phyloP scores from a whole-genome alignment of 2,113 vertebrate genomes.

The Paratilapia polleni region DNA sequence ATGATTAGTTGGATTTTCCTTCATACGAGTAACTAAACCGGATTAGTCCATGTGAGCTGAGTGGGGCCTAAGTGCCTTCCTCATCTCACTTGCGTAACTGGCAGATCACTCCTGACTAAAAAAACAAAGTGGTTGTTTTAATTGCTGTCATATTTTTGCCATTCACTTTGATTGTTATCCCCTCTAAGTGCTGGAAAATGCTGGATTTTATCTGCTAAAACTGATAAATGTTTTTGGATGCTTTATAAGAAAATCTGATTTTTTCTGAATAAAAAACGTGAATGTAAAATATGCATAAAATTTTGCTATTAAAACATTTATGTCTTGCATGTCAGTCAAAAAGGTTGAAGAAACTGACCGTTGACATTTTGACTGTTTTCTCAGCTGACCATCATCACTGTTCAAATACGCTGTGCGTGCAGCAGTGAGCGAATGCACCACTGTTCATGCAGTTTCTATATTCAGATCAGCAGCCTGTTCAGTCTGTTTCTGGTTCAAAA shows the following conservation, averaged over 20 bases:
- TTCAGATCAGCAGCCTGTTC: not conserved
- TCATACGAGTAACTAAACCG: slow-evolving; percentile 50
- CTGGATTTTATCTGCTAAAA: not conserved
- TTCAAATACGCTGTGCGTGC: not conserved
- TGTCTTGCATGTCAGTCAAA: not conserved
- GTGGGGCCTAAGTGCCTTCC: slow-evolving; percentile 23
- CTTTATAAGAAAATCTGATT: not conserved
- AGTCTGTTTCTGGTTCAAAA: not conserved
- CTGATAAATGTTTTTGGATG: too few species aligned
- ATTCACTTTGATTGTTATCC: not conserved
- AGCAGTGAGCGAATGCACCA: not conserved
- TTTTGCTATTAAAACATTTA: not conserved
- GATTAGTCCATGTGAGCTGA: slow-evolving; percentile 60
- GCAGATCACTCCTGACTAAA: not conserved
- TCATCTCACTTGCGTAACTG: not conserved
- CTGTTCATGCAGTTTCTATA: not conserved
- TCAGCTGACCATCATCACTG: not conserved
- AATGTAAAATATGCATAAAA: not conserved
- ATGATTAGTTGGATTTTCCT: slow-evolving; percentile 61
- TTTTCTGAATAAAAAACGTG: not conserved
- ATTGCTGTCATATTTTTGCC: not conserved
- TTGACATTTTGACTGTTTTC: not conserved
- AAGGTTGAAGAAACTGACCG: not conserved
- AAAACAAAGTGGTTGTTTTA: not conserved
- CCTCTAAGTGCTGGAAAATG: not conserved